Base-by-base conservation (phyloP, 2,888 invertebrate species). In the Tetragonula carbonaria region DNA sequence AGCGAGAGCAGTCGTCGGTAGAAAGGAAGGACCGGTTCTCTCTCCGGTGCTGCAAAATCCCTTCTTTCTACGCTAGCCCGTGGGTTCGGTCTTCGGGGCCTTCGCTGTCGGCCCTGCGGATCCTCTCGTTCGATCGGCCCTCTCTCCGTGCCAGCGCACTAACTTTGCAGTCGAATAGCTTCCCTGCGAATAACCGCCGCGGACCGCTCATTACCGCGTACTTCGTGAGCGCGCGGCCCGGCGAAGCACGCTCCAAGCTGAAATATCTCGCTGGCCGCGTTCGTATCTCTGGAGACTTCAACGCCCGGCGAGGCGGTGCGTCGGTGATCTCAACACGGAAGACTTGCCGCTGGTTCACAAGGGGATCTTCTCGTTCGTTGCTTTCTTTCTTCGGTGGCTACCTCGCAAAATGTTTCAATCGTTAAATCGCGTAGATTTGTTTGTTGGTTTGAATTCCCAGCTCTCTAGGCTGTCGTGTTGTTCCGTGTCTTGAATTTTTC, bases 21-120 rank as follows among this genome's bases (percentile, higher is more conserved):
- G 85, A 82, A 86, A 86, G 78, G 84, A 86, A 90, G 91, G 92
- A 92, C 92, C 92, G 92, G 92, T 92, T 92, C 91, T 91, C 90
- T 85, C 86, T 89, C 84, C 84, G 87, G 87, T 89, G 85, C 83
- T 85, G 81, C 90, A 85, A 78, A 83, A 78, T 81, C 79, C 83
- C 86, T 87, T 85, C 87, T 86, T 45, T 45, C 45, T 8, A 45
- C 45, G 78, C 85, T 87, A 78, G 71, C 84, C 79, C 79, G 78
- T 74, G 79, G 80, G 75, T 82, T 57, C 86, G 84, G 78, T 84
- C 81, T 81, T 78, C 85, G 75, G 72, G 76, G 74, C 62, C 82
- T 86, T 63, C 71, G 55, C 79, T 81, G 28, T 28, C 28, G 76
- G 82, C 74, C 85, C 82, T 81, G 66, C 81, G 78, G 80, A 79